Percentiles rank a stretch among this genome's conserved stretches.
Conservation (phyloP, 2,113 vertebrate genomes). For the Hippocampus zosterae region DNA sequence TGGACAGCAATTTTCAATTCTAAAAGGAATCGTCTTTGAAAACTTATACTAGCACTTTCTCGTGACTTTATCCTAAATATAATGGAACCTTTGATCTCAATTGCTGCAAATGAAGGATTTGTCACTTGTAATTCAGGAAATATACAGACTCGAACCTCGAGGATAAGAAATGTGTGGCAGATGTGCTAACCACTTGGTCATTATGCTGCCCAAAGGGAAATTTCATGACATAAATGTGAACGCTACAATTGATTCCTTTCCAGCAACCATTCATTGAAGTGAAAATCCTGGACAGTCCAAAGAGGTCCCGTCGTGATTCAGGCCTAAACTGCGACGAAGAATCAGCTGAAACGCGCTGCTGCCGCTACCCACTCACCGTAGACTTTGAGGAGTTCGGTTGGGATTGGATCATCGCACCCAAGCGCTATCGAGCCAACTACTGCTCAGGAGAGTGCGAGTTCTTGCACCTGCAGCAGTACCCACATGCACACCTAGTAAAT, state of each 20-base stretch:
- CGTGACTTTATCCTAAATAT: too few species aligned
- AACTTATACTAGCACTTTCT: too few species aligned
- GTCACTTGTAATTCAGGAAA: too few species aligned
- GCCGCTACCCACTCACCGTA: constrained; percentile 91
- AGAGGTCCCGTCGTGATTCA: constrained; percentile 85
- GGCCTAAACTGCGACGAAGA: constrained; percentile 93
- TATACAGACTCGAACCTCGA: not conserved
- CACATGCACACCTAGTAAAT: constrained; percentile 93
- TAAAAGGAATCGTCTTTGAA: too few species aligned
- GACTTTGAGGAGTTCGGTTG: constrained; percentile 98
- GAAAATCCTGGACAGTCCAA: constrained; percentile 88
- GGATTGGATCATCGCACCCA: constrained; percentile 98
- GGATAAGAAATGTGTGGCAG: not conserved
- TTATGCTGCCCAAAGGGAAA: too few species aligned
- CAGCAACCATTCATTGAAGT: constrained; percentile 97
- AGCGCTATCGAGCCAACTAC: constrained; percentile 96
- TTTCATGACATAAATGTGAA: too few species aligned
- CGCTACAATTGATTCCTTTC: constrained; percentile 19
- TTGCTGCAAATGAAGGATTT: too few species aligned
- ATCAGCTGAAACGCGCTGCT: constrained; percentile 89
- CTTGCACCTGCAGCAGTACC: constrained; percentile 95
- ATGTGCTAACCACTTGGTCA: not conserved
- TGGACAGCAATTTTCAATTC: too few species aligned
- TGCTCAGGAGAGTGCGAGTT: constrained; percentile 97
- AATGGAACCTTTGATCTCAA: too few species aligned